These are phyloP conservation scores for Schlechtendalia chinensis DNA, from an alignment of 1,140 invertebrate genomes.

Conservation along the genomic window DNA sequence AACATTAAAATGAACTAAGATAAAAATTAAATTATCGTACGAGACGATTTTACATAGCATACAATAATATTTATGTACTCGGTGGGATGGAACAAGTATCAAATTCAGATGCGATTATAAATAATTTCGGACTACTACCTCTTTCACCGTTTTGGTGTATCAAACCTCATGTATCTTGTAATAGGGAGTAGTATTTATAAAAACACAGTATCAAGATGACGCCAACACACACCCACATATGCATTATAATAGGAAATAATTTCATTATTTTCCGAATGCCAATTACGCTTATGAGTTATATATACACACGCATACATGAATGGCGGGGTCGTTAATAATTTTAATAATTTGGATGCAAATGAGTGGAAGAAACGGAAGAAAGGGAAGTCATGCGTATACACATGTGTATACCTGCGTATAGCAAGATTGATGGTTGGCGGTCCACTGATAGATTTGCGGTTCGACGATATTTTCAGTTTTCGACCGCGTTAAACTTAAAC, in stretches of 20 bases:
- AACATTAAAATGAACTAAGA: no score
- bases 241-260: neutral
- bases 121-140: no score
- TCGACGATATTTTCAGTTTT: neutral
- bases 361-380: neutral
- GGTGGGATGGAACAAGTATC: no score
- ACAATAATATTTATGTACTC: no score
- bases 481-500: no score
- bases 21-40: no score
- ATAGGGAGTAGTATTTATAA: neutral
- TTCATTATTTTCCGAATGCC: neutral
- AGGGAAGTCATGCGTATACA: neutral
- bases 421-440: neutral
- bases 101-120: no score
- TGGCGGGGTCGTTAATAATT: neutral
- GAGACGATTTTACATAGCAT: no score
- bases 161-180: neutral
- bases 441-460: neutral
- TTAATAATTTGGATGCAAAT: constrained; percentile 40
- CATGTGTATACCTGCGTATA: no score
- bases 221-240: neutral
- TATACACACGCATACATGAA: neutral
- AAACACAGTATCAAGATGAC: no score
- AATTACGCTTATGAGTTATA: constrained; percentile 22
- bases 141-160: no score